These are phyloP conservation scores for Procambarus virginalis DNA, from an alignment of 1,140 invertebrate genomes.

Conservation along the genomic window DNA sequence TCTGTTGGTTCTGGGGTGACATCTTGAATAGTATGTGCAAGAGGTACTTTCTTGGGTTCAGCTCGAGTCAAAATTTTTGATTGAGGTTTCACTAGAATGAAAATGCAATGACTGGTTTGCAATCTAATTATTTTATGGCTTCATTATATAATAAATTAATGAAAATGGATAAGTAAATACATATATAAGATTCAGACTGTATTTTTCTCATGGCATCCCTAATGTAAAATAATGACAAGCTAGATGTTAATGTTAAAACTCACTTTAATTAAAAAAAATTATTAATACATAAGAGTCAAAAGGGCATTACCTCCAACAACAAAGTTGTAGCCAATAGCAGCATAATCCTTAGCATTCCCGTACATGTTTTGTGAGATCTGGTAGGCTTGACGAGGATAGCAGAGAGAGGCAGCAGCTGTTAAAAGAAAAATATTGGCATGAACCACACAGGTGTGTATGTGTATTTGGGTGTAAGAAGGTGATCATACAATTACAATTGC, in stretches of 20 bases:
- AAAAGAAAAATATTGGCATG: not conserved
- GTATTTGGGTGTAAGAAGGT: too few relatives aligned
- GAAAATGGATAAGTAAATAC: not conserved
- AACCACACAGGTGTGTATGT: not conserved
- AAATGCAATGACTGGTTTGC: not conserved
- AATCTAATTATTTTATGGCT: not conserved
- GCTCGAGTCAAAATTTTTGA: slow-evolving; percentile 22
- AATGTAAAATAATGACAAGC: too few relatives aligned
- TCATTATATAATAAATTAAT: not conserved
- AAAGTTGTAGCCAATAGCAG: slow-evolving; percentile 57
- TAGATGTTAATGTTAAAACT: too few relatives aligned
- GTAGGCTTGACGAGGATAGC: slow-evolving; percentile 59
- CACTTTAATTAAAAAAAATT: not conserved
- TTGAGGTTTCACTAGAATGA: slow-evolving; percentile 55
- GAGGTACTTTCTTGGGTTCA: slow-evolving; percentile 14
- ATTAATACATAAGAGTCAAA: too few relatives aligned
- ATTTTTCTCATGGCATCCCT: too few relatives aligned
- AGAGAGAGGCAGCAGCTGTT: slow-evolving; percentile 53
- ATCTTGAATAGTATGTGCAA: not conserved
- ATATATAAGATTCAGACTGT: too few relatives aligned
- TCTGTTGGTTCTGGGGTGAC: not conserved
- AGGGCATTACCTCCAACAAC: slow-evolving; percentile 43
- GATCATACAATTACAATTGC: too few relatives aligned
- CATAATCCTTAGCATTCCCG: slow-evolving; percentile 23
- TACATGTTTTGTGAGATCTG: slow-evolving; percentile 35